Evolutionary conservation across 2,888 invertebrate species (phyloP), one percentile per base, ranked within the genome.

Genomic region (Eristalis tenax): DNA sequence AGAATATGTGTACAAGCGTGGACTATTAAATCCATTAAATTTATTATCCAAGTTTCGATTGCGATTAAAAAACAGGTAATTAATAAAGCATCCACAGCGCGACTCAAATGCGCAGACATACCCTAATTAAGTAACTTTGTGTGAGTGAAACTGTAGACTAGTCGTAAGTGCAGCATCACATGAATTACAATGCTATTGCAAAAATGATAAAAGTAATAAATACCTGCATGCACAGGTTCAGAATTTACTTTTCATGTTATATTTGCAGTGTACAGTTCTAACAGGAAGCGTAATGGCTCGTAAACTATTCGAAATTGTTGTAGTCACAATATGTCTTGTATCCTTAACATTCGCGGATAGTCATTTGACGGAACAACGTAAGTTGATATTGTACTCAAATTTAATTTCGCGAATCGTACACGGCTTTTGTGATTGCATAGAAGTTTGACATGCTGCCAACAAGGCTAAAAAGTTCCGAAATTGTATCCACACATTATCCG

Each of bases 301-400:
- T 32, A 43, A 11, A 38, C 28, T 61, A 32, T n/a, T 32, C 15
- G 23, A 61, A 61, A n/a, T 68, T n/a, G 6, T 32, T 1, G 10
- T 76, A 13, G 32, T 68, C 5, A 69, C 50, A 56, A n/a, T 74
- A 50, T 50, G n/a, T 50, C 18, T 50, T 1, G 18, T 18, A 6
- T 50, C 18, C 8, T 50, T 50, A 40, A 40, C 75, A 66, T 75
- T 22, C 26, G 83, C 69, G 38, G 40, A 69, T 1, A 57, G 57
- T 64, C 73, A 69, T 59, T 69, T 83, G 64, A 83, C 35, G 35
- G 57, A 83, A 28, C 68, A 38, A 74, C 83, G 83, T 83, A 77
- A 83, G 83, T 83, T 64, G 10, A 69, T 23, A 61, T 22, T 43
- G n/a, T 43, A 10, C 13, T 59, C 3, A 59, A 5, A 26, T 26